These are phyloP conservation scores for Zele albiditarsus DNA, from an alignment of 2,888 invertebrate species.

Conservation along the genomic window DNA sequence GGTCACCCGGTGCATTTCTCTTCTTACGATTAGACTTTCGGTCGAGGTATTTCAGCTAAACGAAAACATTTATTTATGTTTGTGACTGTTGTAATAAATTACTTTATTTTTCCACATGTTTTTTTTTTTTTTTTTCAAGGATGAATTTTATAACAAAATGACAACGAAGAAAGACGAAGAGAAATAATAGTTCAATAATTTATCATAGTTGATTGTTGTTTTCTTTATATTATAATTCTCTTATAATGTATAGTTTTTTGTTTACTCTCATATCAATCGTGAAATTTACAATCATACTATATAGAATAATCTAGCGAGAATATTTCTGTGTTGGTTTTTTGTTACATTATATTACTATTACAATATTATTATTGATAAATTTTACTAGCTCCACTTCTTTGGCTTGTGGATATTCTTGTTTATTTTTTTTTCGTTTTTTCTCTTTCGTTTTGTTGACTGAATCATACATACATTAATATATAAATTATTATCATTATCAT, in stretches of 20 bases:
- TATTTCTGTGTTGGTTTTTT: conserved; percentile 11
- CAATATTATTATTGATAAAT: conserved; percentile 51
- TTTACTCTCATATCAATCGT: background rate
- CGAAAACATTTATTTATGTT: conserved; percentile 27
- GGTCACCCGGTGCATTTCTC: conserved; percentile 36
- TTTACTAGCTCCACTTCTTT: conserved; percentile 72
- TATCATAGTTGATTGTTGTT: conserved; percentile 14
- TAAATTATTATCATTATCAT: conserved; percentile 46
- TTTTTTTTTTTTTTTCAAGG: conserved; percentile 10
- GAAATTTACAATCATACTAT: conserved; percentile 39
- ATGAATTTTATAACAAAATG: background rate
- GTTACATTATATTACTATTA: conserved; percentile 35
- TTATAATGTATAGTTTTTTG: conserved; percentile 3
- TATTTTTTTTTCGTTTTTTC: conserved; percentile 11
- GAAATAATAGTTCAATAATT: conserved; percentile 3
- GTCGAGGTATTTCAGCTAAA: conserved; percentile 27
- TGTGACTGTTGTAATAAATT: conserved; percentile 34
- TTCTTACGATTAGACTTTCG: conserved; percentile 33
- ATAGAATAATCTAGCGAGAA: conserved; percentile 21
- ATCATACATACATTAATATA: conserved; percentile 38
- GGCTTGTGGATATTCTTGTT: conserved; percentile 68
- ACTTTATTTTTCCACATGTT: conserved; percentile 33
- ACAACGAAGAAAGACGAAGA: background rate
- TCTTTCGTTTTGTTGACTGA: conserved; percentile 13
- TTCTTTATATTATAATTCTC: conserved; percentile 20